Base-by-base conservation (phyloP, 2,888 invertebrate genomes). In the Arenicola marina region DNA sequence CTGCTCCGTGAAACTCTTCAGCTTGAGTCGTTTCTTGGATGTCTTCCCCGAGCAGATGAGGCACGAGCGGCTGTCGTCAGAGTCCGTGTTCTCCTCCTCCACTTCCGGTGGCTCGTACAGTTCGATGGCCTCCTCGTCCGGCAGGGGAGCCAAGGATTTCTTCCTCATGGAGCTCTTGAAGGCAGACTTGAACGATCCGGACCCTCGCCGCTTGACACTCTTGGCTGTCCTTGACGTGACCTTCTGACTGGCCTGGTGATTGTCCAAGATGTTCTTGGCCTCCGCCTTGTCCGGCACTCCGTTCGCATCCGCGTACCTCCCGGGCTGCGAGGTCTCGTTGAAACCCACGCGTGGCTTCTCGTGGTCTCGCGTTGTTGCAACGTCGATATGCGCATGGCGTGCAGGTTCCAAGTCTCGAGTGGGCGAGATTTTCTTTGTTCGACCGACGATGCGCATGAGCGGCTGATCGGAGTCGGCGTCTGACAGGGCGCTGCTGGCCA, bases 1-100 rank as follows among this genome's bases (percentile, higher is more conserved):
- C 28, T 46, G 38, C 11, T 51, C 29, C 32, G 62, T 62, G 44
- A 54, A 51, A 7, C 26, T 48, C 43, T 61, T 65, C 31, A 48
- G 46, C 48, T 32, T 55, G 31, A 26, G 26, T 1, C 56, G 26
- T 59, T 59, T 59, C 18, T 51, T 57, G 28, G 4, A 18, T 24
- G 31, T n/a, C 7, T 24, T 11, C 15, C 48, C 26, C 7, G n/a
- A n/a, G 24, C n/a, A 11, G 15, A 48, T 24, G 26, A 11, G 26
- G 24, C 48, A 48, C 24, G 18, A 7, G 26, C 26, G 48, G 7
- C 15, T 48, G 26, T 64, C 61, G 33, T 57, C 53, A 18, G 51
- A 44, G 4, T 44, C 57, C 44, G 4, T 46, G 4, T 26, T 28
- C 29, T 44, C 57, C 4, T 46, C 26, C 28, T 26, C 57, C 4